Evolutionary conservation across 2,113 vertebrate genomes (phyloP).

Genomic region (Chitala chitala): DNA sequence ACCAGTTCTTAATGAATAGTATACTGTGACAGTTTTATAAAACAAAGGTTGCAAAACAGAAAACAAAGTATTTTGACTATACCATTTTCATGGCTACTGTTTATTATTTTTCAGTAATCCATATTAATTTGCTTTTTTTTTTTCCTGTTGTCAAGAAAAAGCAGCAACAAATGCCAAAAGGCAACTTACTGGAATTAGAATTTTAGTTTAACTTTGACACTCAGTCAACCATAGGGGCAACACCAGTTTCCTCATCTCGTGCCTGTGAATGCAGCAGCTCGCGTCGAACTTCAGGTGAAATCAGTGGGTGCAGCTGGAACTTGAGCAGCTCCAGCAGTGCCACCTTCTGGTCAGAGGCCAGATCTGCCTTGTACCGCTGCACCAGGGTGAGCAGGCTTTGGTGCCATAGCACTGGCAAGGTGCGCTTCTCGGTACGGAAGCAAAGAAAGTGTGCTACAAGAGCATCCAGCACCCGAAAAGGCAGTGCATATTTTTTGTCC

Average conservation of each 20-base stretch:
- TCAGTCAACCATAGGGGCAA: constrained; percentile 59
- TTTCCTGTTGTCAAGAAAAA: too few species aligned
- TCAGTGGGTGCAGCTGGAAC: constrained; percentile 73
- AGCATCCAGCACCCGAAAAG: constrained; percentile 94
- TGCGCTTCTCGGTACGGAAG: constrained; percentile 75
- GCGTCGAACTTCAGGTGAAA: constrained; percentile 78
- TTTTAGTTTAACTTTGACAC: too few species aligned
- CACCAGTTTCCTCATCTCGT: constrained; percentile 70
- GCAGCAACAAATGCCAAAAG: too few species aligned
- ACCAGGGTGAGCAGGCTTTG: constrained; percentile 85
- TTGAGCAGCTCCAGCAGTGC: constrained; percentile 84
- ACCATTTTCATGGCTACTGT: too few species aligned
- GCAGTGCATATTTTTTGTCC: constrained; percentile 95
- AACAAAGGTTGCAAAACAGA: too few species aligned
- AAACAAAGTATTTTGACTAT: too few species aligned
- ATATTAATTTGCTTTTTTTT: too few species aligned
- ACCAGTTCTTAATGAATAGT: too few species aligned
- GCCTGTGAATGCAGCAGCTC: constrained; percentile 78
- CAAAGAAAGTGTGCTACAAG: constrained; percentile 90
- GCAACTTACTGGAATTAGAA: too few species aligned
- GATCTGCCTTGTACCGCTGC: constrained; percentile 93
- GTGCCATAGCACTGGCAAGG: constrained; percentile 93
- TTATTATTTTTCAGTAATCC: too few species aligned
- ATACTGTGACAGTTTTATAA: too few species aligned
- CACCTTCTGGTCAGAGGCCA: constrained; percentile 84